A percentile compares a stretch with the other conserved stretches of the same genome.
Evolutionary conservation across 2,888 invertebrate species (phyloP).

Genomic region (Tipula unca): DNA sequence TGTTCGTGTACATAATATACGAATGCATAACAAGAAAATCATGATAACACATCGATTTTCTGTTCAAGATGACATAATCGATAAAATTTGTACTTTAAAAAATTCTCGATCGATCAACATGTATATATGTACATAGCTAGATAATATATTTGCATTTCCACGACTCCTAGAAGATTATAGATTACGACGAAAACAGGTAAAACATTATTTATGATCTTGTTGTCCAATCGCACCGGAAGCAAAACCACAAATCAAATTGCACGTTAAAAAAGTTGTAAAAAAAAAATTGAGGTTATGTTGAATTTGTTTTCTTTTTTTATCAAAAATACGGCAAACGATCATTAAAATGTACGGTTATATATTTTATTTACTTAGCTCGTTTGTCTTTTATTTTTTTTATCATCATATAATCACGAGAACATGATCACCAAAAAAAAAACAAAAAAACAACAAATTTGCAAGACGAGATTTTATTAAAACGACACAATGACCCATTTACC

Average conservation of each 20-base stretch:
- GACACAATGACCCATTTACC: neutral
- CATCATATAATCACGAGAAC: neutral
- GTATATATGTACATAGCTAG: neutral
- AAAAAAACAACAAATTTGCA: neutral
- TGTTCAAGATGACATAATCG: neutral
- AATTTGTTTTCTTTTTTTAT: neutral
- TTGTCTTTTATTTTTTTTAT: neutral
- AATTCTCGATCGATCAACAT: neutral
- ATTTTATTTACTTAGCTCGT: neutral
- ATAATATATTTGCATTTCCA: neutral
- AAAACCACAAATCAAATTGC: neutral
- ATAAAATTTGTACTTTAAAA: neutral
- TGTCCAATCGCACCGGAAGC: neutral
- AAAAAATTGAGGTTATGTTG: neutral
- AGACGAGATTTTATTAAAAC: neutral
- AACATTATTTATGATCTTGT: neutral
- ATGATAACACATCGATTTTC: neutral
- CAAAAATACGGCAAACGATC: neutral
- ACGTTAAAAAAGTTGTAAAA: neutral
- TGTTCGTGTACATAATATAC: neutral
- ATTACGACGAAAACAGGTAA: neutral
- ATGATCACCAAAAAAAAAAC: neutral
- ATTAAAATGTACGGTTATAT: neutral
- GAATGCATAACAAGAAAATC: too few species aligned
- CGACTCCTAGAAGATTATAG: neutral